Evolutionary conservation across 2,888 invertebrate species (phyloP).

Genomic region (Gari tellinella): DNA sequence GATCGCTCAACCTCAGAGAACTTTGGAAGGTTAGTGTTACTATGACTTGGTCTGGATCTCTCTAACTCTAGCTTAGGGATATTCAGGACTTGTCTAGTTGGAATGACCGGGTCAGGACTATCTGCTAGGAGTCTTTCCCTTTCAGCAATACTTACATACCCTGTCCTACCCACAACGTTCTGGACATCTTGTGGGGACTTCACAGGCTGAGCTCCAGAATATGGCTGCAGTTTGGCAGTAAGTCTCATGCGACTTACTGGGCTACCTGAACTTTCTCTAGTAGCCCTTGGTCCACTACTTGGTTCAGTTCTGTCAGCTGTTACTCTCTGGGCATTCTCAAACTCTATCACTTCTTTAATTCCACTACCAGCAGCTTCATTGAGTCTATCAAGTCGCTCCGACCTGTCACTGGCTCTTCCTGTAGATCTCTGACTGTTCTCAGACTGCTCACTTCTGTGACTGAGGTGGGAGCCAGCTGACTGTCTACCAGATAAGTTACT

Average conservation of each 20-base stretch:
- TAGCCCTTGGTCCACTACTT: not conserved
- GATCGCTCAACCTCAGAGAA: slow-evolving; percentile 29
- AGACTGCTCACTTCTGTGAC: slow-evolving; percentile 29
- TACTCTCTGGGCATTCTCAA: slow-evolving; percentile 56
- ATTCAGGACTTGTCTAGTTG: not conserved
- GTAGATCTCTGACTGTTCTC: slow-evolving; percentile 24
- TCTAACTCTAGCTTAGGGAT: slow-evolving; percentile 2
- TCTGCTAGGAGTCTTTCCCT: slow-evolving; percentile 56
- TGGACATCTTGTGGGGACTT: slow-evolving; percentile 8
- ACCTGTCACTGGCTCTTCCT: slow-evolving; percentile 27
- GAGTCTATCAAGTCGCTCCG: slow-evolving; percentile 48
- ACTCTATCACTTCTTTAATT: slow-evolving; percentile 56
- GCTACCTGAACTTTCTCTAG: slow-evolving; percentile 17
- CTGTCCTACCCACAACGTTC: slow-evolving; percentile 19
- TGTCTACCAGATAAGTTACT: slow-evolving; percentile 42
- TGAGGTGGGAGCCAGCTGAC: slow-evolving; percentile 49
- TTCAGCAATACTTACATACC: slow-evolving; percentile 58
- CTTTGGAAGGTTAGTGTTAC: slow-evolving; percentile 17
- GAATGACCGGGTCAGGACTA: slow-evolving; percentile 22
- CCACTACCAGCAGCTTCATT: slow-evolving; percentile 51
- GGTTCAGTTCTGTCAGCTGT: not conserved
- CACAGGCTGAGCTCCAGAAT: slow-evolving; percentile 7
- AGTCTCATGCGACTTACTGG: slow-evolving; percentile 35
- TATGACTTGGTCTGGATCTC: slow-evolving; percentile 17
- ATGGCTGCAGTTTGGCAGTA: slow-evolving; percentile 46